Evolutionary conservation across 2,888 invertebrate genomes (phyloP), one percentile per base, ranked within the genome.

Genomic region (Caenorhabditis sp.): DNA sequence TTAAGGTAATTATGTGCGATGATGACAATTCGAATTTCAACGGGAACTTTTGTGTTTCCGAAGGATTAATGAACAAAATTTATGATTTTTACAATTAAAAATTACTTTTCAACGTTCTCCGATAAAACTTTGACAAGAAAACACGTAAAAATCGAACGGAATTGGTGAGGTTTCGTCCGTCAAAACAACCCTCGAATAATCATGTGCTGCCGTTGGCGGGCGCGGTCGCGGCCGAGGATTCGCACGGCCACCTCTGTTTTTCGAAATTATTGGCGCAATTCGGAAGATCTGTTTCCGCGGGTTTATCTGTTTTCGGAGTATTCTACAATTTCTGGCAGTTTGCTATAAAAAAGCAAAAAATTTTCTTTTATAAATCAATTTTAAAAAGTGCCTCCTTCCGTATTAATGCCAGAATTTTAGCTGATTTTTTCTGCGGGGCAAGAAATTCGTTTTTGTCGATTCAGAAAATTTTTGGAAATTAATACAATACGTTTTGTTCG

Each of bases 161-260:
- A 43, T 24, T 43, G 22, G 26, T 50, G 50, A 11, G 32, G 11
- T 2, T 30, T 26, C 27, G 8, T 15, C 46, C n/a, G 46, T 32
- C 30, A 32, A 50, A 50, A 50, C 50, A 50, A 11, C n/a, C 27
- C n/a, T 26, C 27, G 26, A 27, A 48, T 48, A 26, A 48, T 48
- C 46, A 50, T 50, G 50, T 32, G 50, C 50, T 24, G 32, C 50
- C n/a, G 26, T 50, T 50, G 37, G 53, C 53, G 39, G 39, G 53
- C 26, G 26, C n/a, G 53, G 24, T 26, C 53, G 53, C 9, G 53
- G 53, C 53, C 53, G 37, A 26, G 39, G 2, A 39, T 35, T 39
- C 7, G 6, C 53, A 13, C 37, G 37, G 37, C 53, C 53, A 24
- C n/a, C 11, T 2, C 6, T 1, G 2, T 39, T 53, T 53, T 35